A percentile compares a stretch with the other conserved stretches of the same genome.
Conservation (phyloP, 2,888 invertebrate species). For the Heliconius sara region DNA sequence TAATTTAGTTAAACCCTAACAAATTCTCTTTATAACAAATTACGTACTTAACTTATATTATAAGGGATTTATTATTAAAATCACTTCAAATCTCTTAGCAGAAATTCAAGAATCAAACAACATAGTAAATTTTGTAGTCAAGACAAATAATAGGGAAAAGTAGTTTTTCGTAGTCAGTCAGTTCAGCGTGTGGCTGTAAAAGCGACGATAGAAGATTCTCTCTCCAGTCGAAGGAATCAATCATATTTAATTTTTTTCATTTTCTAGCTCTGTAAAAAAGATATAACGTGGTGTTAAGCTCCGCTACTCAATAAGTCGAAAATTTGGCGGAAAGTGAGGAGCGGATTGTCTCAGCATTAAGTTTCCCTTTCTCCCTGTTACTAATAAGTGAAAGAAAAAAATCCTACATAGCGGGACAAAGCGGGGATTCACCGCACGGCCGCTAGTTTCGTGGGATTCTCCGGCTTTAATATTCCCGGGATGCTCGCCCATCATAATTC, state of each 20-base stretch:
- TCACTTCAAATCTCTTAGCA: not conserved
- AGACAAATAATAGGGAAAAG: not conserved
- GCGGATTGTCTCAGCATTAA: too few relatives aligned
- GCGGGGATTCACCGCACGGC: conserved; percentile 52
- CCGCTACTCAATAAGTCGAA: too few relatives aligned
- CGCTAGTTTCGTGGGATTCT: conserved; percentile 51
- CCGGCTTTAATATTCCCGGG: conserved; percentile 69
- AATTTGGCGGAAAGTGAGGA: too few relatives aligned
- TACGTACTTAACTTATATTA: not conserved
- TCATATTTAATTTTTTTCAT: too few relatives aligned
- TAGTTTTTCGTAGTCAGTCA: conserved; percentile 17
- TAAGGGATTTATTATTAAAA: conserved; percentile 7
- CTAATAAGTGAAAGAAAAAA: too few relatives aligned
- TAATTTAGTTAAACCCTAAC: not conserved
- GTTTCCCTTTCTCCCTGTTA: too few relatives aligned
- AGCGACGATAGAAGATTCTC: not conserved
- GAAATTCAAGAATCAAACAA: not conserved
- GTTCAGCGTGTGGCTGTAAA: not conserved
- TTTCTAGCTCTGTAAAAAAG: too few relatives aligned
- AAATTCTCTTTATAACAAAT: not conserved
- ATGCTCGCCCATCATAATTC: conserved; percentile 66
- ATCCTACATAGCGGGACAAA: conserved; percentile 43
- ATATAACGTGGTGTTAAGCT: too few relatives aligned
- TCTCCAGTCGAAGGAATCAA: not conserved
- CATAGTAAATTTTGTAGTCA: not conserved